Evolutionary conservation across 1,140 invertebrate genomes (phyloP).

Genomic region (Heterodera carotae): DNA sequence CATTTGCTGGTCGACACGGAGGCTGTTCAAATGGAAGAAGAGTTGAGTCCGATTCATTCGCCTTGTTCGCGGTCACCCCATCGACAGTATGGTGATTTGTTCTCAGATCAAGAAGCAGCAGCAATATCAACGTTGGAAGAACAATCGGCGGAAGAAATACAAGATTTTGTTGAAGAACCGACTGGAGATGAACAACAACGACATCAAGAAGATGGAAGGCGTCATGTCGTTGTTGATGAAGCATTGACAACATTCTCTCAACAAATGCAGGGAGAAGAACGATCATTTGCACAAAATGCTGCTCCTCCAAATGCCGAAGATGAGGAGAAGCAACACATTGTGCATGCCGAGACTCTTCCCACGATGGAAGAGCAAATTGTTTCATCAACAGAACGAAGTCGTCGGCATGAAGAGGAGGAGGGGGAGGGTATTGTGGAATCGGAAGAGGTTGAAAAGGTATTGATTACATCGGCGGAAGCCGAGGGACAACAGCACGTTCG

Average conservation of each 20-base stretch:
- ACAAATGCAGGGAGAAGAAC: not conserved
- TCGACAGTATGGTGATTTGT: not conserved
- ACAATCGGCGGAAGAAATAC: not conserved
- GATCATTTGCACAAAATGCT: not conserved
- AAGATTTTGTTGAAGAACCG: not conserved
- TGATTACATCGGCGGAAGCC: too few relatives aligned
- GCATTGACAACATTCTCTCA: not conserved
- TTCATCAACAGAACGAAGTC: not conserved
- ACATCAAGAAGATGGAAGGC: too few relatives aligned
- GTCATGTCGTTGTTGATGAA: not conserved
- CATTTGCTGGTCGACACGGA: not conserved
- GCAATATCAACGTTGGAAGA: not conserved
- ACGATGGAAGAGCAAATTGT: not conserved
- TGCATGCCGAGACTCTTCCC: not conserved
- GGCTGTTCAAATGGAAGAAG: not conserved
- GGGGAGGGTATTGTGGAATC: not conserved
- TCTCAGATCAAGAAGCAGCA: not conserved
- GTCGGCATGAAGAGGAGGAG: too few relatives aligned
- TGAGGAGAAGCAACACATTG: not conserved
- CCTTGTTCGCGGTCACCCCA: too few relatives aligned
- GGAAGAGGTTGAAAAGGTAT: conserved; percentile 2
- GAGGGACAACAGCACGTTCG: too few relatives aligned
- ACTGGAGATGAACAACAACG: conserved; percentile 13
- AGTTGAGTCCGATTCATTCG: not conserved
- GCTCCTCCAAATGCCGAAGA: not conserved